Evolutionary conservation across 2,888 invertebrate genomes (phyloP), one percentile per base, ranked within the genome.

Genomic region (Creontiades dilutus): DNA sequence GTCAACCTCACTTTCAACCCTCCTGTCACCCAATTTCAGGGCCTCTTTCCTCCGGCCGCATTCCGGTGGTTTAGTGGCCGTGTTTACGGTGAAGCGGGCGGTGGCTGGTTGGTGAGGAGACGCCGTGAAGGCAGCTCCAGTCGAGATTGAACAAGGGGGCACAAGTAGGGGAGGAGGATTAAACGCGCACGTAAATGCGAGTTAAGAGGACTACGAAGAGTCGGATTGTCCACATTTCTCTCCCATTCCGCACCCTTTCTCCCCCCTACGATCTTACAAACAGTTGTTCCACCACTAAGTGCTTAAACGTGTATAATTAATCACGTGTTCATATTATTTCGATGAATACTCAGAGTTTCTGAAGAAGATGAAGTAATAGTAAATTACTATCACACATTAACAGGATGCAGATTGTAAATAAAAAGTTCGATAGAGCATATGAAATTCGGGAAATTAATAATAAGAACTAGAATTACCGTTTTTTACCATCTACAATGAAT

Each of bases 11-110:
- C 19, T 61, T 37, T 61, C 61, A 61, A 19, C 61, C 61, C 61
- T n/a, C 19, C 61, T 61, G 61, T 61, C 61, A 61, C 19, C 52
- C 61, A 61, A 61, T 61, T 61, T 61, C 61, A 37, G 61, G 61
- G 61, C 61, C 61, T 61, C 61, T 61, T 61, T 61, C 61, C 61
- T 61, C 61, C 19, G 19, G 61, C 61, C 61, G 61, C 61, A 61
- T 61, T 61, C 61, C 61, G n/a, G 61, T 19, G 61, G 61, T 61
- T 61, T 61, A 61, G 61, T 61, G 61, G 61, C 61, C 61, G 61
- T 61, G 61, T 61, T 19, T 61, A 61, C 16, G 61, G 61, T 19
- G 52, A 16, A 11, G 52, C 3, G 52, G 52, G 13, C 9, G 19
- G 61, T 19, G 19, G 61, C 52, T 52, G 52, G 52, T 52, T 52